A percentile compares a stretch with the other conserved stretches of the same genome.
Conservation (phyloP, 1,140 invertebrate genomes). For the Brachionus koreanus region DNA sequence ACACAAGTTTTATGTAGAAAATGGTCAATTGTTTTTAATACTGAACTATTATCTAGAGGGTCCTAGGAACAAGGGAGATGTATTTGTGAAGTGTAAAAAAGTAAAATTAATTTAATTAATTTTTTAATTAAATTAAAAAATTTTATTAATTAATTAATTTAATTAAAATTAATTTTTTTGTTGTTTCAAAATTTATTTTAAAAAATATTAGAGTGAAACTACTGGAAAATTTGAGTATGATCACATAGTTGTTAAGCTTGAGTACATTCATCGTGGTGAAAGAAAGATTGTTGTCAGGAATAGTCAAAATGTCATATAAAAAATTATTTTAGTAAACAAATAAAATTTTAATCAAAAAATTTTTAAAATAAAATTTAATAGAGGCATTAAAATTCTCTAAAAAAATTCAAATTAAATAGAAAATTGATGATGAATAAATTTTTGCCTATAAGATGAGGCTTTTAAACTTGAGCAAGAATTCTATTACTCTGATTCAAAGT, state of each 20-base stretch:
- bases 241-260: constrained; percentile 28
- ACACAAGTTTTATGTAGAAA: constrained; percentile 19
- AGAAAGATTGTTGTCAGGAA: not conserved
- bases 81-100: constrained; percentile 35
- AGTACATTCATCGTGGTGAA: not conserved
- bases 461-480: not conserved
- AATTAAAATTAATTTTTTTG: not conserved
- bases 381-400: constrained; percentile 2
- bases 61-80: not conserved
- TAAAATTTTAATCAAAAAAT: not conserved
- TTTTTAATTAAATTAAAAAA: too few species aligned
- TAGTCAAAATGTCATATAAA: not conserved
- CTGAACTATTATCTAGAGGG: constrained; percentile 34
- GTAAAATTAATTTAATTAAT: too few species aligned
- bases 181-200: not conserved
- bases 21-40: not conserved
- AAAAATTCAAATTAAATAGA: not conserved
- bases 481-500: not conserved
- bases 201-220: not conserved
- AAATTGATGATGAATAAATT: not conserved
- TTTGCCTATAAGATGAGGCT: not conserved
- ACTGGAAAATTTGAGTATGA: constrained; percentile 37
- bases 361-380: not conserved
- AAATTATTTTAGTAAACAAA: not conserved
- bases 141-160: too few species aligned